Conservation (phyloP, 2,113 vertebrate genomes). For the Paracanthobrama guichenoti region DNA sequence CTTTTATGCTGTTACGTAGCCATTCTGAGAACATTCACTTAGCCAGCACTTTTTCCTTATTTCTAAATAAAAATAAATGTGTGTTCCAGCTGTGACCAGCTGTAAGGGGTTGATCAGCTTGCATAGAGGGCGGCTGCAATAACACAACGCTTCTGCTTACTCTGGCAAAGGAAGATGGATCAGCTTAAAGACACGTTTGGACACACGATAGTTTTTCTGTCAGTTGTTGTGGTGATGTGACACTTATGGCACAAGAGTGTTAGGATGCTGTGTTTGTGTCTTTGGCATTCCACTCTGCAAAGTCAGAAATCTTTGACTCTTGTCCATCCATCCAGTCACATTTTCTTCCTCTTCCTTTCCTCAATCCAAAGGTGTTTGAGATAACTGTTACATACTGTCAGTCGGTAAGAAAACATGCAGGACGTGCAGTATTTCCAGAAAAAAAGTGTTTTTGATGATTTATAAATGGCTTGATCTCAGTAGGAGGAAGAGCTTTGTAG, state of each 20-base stretch:
- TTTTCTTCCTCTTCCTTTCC: background rate
- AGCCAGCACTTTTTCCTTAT: background rate
- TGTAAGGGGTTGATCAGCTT: background rate
- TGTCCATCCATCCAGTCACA: background rate
- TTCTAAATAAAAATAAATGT: constrained; percentile 40
- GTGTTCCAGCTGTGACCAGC: constrained; percentile 14
- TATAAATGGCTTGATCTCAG: constrained; percentile 21
- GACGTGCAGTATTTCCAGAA: background rate
- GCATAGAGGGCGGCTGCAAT: background rate
- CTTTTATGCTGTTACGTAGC: background rate
- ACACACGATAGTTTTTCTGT: constrained; percentile 2
- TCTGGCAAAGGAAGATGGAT: background rate
- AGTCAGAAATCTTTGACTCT: background rate
- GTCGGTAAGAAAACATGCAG: background rate
- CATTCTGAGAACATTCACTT: background rate
- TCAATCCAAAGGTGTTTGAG: background rate
- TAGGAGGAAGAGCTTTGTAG: constrained; percentile 26
- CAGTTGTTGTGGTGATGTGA: constrained; percentile 27
- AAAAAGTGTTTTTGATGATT: background rate
- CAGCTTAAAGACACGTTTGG: background rate
- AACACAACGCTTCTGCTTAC: background rate
- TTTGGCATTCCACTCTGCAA: constrained; percentile 28
- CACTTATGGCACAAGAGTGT: background rate
- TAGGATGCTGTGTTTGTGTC: background rate
- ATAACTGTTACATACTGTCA: background rate